phyloP scores from a whole-genome alignment of 2,888 invertebrate species.

The Chloromyia formosa region DNA sequence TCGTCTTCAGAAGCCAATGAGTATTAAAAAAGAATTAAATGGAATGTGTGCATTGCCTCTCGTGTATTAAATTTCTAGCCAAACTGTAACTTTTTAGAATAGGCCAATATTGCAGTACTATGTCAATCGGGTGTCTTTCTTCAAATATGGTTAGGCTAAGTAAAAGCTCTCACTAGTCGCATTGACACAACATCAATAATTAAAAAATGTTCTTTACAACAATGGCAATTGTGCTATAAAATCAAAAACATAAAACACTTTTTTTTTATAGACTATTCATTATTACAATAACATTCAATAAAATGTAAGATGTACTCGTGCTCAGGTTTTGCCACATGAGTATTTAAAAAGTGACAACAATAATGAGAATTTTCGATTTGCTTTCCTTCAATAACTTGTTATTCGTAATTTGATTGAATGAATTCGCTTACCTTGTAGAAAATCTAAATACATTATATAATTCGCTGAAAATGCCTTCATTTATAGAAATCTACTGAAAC shows the following conservation, averaged over 20 bases:
- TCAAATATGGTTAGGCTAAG: too few relatives aligned
- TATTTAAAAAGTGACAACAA: not conserved
- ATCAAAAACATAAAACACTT: slow-evolving; percentile 9
- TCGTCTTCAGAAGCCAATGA: too few relatives aligned
- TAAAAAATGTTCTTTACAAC: not conserved
- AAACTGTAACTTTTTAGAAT: too few relatives aligned
- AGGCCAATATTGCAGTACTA: too few relatives aligned
- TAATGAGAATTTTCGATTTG: not conserved
- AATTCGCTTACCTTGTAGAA: slow-evolving; percentile 1
- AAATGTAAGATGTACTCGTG: too few relatives aligned
- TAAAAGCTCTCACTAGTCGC: too few relatives aligned
- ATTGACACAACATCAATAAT: slow-evolving; percentile 19
- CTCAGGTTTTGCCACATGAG: too few relatives aligned
- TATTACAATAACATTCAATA: too few relatives aligned
- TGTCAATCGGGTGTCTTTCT: too few relatives aligned
- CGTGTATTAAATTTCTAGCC: too few relatives aligned
- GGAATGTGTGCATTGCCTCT: too few relatives aligned
- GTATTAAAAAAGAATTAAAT: too few relatives aligned
- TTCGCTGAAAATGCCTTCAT: slow-evolving; percentile 12
- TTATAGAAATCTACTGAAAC: slow-evolving; percentile 38
- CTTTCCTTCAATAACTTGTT: not conserved
- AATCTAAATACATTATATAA: slow-evolving; percentile 4
- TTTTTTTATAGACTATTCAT: not conserved
- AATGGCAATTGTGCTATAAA: slow-evolving; percentile 17
- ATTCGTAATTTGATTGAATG: not conserved